Base-by-base conservation (phyloP, 1,140 invertebrate species). In the Campodea augens region DNA sequence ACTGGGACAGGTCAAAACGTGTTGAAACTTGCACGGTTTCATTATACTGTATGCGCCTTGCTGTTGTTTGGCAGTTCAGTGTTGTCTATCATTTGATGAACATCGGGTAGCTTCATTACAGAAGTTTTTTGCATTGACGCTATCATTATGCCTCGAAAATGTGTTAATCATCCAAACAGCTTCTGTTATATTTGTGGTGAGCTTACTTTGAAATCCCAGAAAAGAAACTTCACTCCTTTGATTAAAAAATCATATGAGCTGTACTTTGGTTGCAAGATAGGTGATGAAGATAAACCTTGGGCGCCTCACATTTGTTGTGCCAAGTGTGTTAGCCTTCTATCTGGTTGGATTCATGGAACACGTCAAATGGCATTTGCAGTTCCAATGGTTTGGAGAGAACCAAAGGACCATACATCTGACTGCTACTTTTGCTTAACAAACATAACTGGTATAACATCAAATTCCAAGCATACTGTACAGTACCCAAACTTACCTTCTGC, bases 381-480 rank as follows among this genome's bases (percentile, higher is more conserved):
- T 25, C 50, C 53, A 41, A 51, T 41, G 47, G 41, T 54, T 40
- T 42, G 52, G 52, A 54, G 48, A 27, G 48, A 51, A 45, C 48
- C 44, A 3, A 48, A 18, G 36, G 44, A 50, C 40, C 46, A 51
- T 39, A 10, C 23, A 10, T 19, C n/a, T 21, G 43, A 50, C 43
- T 55, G 47, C 32, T 54, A 52, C 38, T 54, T 54, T 24, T 54
- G 52, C 32, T n/a, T 53, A 24, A 37, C 44, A 32, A 46, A 45
- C 21, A 27, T 51, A 37, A 13, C 21, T 25, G 44, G 40, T n/a
- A 37, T 38, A 29, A 50, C 42, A 25, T 42, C 20, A 21, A 49
- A 49, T 43, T 45, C 15, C 21, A 45, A 45, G 37, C 23, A 15
- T 22, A 29, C 38, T 1, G 36, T 46, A 12, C 5, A 12, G 38